Evolutionary conservation across 2,797 vertebrate species (phyloP), one percentile per base, ranked within the genome.

Genomic region (Phrynocephalus forsythii): DNA sequence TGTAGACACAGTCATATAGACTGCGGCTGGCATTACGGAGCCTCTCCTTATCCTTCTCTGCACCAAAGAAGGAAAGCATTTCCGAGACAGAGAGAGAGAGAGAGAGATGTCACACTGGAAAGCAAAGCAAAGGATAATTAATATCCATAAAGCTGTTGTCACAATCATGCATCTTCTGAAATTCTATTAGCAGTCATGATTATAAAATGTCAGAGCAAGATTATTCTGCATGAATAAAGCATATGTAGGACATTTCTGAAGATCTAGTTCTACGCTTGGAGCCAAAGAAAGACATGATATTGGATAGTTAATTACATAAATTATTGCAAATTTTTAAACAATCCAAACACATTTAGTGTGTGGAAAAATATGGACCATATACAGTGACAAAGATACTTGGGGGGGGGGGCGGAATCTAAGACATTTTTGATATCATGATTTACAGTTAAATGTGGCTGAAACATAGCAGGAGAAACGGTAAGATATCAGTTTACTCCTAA

Each of bases 1-100:
- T 68, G 85, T 85, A 92, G 33, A 94, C 30, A 6, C 91, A 87
- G 56, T 92, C 52, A 11, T 95, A 93, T 22, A 96, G 91, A 3
- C 24, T 73, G 48, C 92, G 88, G 80, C 93, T 93, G 76, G 91
- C 75, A 52, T 48, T 73, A 33, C 89, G 0, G 7, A 96, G 87
- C 71, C 85, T 93, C 15, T 94, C 89, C 90, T 93, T 94, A 48
- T 89, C 80, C 24, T 85, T 92, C 67, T 88, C 86, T 84, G 91
- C 81, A 56, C 88, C 80, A 2, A 86, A 26, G 30, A 3, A 48
- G 81, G 93, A 76, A 92, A 94, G 89, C 88, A 93, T 91, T 92
- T 86, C 85, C 78, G 83, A 66, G 50, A 90, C 3, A 44, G 38
- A 44, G 38, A 44, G 38, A 44, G 38, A 44, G 38, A 44, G 50